Base-by-base conservation (phyloP, 2,888 invertebrate genomes). In the Myathropa florea region DNA sequence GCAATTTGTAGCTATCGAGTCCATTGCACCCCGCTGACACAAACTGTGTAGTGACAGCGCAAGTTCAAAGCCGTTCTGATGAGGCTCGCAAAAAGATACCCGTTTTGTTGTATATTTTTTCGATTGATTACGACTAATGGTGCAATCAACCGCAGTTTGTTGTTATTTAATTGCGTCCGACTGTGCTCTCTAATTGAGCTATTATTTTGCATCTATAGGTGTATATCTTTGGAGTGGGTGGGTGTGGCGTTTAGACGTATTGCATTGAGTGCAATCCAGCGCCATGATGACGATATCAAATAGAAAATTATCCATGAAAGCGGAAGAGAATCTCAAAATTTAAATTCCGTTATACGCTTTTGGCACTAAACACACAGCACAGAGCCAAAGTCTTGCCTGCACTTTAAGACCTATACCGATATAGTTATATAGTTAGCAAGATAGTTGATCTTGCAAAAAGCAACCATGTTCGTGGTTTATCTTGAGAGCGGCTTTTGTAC, bases 21-120 rank as follows among this genome's bases (percentile, higher is more conserved):
- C 24, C 82, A 67, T 61, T 79, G 79, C 55, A 79, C 78, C 79
- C 68, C 12, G 24, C 24, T 70, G 79, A 39, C 70, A 28, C 46
- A 65, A 23, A 67, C 63, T n/a, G 61, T 14, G 18, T 30, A 12
- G 23, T 18, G 63, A 18, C 18, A 60, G 57, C 67, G 59, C 81
- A 85, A 85, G 84, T 85, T 85, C 84, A 85, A 81, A 85, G 63
- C 63, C 76, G 18, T 63, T 77, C 68, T 33, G 73, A 85, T 85
- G 77, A 76, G 24, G 63, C 30, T 73, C 6, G 77, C 77, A 73
- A 55, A 79, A 81, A 72, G 72, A 68, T 72, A 63, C 71, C 18
- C 23, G 46, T 61, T 61, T 61, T 28, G 12, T 39, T 4, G 23
- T 33, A 6, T 18, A 30, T 0, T 14, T 12, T 30, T 21, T 46